These are phyloP conservation scores for Sarcophaga rosellei DNA, from an alignment of 2,888 invertebrate species.

Conservation along the genomic window DNA sequence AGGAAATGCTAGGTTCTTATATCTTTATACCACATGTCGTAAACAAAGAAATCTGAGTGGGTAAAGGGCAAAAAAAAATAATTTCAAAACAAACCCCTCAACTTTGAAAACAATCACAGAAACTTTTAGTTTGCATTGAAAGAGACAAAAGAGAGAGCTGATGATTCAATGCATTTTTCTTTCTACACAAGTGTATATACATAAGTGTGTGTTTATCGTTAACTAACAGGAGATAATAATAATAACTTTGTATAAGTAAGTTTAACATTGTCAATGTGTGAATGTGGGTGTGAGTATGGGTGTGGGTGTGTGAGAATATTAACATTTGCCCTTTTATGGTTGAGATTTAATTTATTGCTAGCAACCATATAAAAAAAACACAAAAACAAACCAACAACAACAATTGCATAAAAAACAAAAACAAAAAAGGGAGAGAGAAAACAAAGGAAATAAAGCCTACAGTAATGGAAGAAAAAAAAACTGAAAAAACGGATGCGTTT, in stretches of 20 bases:
- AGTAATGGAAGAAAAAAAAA: slow-evolving; percentile 50
- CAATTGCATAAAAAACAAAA: slow-evolving; percentile 16
- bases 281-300: slow-evolving; percentile 10
- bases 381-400: slow-evolving; percentile 11
- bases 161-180: slow-evolving; percentile 10
- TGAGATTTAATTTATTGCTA: slow-evolving; percentile 68
- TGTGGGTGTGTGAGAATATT: slow-evolving; percentile 62
- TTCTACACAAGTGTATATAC: slow-evolving; percentile 1
- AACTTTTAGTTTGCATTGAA: slow-evolving; percentile 29
- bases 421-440: slow-evolving; percentile 12
- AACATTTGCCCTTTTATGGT: slow-evolving; percentile 68
- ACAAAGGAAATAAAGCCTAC: slow-evolving; percentile 58
- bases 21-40: too few relatives aligned
- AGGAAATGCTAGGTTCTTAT: too few relatives aligned
- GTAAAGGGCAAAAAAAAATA: slow-evolving; percentile 4
- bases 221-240: too few relatives aligned
- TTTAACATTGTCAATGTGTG: not conserved
- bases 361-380: slow-evolving; percentile 51
- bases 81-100: slow-evolving; percentile 14
- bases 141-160: slow-evolving; percentile 5
- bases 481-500: slow-evolving; percentile 60
- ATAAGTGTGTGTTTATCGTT: too few relatives aligned
- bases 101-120: slow-evolving; percentile 40
- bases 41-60: too few relatives aligned
- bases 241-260: not conserved